phyloP scores from a whole-genome alignment of 2,113 vertebrate species.

The Calypte anna region DNA sequence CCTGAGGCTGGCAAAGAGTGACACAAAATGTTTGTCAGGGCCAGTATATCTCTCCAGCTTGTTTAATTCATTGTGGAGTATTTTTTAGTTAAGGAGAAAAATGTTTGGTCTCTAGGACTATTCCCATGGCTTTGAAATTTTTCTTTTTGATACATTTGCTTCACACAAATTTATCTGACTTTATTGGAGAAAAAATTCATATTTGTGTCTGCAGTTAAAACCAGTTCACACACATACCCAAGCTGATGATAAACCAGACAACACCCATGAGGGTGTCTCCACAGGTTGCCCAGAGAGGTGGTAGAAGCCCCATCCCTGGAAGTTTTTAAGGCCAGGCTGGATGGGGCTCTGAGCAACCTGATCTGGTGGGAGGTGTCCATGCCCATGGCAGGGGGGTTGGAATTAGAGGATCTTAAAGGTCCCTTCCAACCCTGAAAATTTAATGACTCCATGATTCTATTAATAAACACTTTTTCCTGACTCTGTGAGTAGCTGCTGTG shows the following conservation, averaged over 20 bases:
- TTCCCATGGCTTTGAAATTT: background rate
- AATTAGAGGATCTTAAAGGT: no score
- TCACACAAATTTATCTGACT: background rate
- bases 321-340: no score
- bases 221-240: background rate
- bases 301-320: no score
- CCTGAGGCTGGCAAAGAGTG: background rate
- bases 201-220: background rate
- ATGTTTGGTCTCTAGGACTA: rapidly evolving
- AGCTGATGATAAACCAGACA: background rate
- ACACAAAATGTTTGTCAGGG: background rate
- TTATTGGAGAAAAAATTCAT: background rate
- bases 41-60: background rate
- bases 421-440: no score
- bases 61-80: background rate
- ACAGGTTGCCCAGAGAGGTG: no score
- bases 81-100: background rate
- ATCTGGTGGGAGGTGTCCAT: no score
- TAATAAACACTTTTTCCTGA: background rate
- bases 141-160: background rate
- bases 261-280: background rate
- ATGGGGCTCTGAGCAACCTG: no score
- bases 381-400: no score
- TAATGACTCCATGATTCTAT: no score
- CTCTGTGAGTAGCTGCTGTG: rapidly evolving